A percentile compares a stretch with the other conserved stretches of the same genome.
Evolutionary conservation across 2,797 vertebrate species (phyloP).

Genomic region (Sebastes baramenuke): DNA sequence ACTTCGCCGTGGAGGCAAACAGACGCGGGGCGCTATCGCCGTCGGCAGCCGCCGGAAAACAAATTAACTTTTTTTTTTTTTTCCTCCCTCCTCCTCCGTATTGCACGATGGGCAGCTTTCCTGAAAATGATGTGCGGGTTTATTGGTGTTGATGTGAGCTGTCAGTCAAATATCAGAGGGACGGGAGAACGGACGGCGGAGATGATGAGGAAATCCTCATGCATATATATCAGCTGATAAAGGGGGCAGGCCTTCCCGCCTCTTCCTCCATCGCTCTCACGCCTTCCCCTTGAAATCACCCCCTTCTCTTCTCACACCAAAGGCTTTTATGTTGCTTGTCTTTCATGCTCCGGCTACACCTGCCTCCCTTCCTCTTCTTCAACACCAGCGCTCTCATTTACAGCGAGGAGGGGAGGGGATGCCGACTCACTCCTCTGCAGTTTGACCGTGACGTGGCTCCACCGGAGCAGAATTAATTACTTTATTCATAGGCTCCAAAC

Average conservation of each 20-base stretch:
- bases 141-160: slow-evolving; percentile 76
- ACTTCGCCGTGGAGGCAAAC: slow-evolving; percentile 64
- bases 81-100: slow-evolving; percentile 11
- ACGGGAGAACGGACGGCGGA: slow-evolving; percentile 54
- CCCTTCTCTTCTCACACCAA: slow-evolving; percentile 22
- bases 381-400: slow-evolving; percentile 4
- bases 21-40: slow-evolving; percentile 64
- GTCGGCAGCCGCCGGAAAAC: slow-evolving; percentile 69
- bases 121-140: slow-evolving; percentile 72
- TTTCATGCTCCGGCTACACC: slow-evolving; percentile 43
- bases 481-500: slow-evolving; percentile 44
- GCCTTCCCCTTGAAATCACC: slow-evolving; percentile 37
- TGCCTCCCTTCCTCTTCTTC: slow-evolving; percentile 23
- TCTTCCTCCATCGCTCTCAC: not conserved
- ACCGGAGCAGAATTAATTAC: slow-evolving; percentile 59
- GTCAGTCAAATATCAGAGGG: slow-evolving; percentile 79
- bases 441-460: slow-evolving; percentile 46
- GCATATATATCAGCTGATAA: slow-evolving; percentile 79
- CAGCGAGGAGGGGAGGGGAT: not conserved
- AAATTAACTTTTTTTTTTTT: slow-evolving; percentile 73
- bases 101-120: slow-evolving; percentile 54
- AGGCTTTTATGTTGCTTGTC: slow-evolving; percentile 49
- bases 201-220: slow-evolving; percentile 76
- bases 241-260: slow-evolving; percentile 40
- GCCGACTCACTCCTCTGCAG: slow-evolving; percentile 21